phyloP scores from a whole-genome alignment of 2,888 invertebrate genomes.

The Microplitis manilae region DNA sequence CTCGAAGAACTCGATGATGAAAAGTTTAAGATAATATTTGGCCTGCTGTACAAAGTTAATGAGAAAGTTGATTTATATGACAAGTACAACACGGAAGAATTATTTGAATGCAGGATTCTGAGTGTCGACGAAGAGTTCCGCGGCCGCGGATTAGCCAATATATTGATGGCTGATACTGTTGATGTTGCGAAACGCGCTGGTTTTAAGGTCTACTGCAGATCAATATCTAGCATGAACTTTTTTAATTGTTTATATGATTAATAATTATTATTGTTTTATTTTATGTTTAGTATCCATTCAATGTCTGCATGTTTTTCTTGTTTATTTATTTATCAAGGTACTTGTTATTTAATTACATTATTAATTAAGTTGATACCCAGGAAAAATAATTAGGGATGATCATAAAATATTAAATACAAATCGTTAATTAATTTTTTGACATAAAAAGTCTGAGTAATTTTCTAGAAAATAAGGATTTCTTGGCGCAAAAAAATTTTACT shows the following conservation, averaged over 20 bases:
- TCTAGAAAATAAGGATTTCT: too few species aligned
- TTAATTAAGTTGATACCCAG: not conserved
- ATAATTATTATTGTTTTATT: not conserved
- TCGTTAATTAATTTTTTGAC: too few species aligned
- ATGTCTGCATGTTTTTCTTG: not conserved
- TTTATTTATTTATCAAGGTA: not conserved
- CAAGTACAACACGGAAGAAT: conserved; percentile 78
- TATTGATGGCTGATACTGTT: conserved; percentile 80
- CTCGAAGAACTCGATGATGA: conserved; percentile 79
- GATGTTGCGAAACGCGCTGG: conserved; percentile 78
- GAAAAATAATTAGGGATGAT: not conserved
- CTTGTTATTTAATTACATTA: not conserved
- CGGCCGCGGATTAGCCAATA: conserved; percentile 83
- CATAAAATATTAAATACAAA: not conserved
- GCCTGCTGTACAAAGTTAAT: conserved; percentile 81
- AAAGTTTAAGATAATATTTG: conserved; percentile 85
- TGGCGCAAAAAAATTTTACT: too few species aligned
- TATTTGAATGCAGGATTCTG: conserved; percentile 86
- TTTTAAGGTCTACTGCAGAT: conserved; percentile 76
- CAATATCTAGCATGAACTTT: not conserved
- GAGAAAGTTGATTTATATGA: conserved; percentile 80
- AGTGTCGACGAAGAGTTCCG: conserved; percentile 82
- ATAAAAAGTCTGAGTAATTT: too few species aligned
- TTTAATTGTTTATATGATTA: not conserved
- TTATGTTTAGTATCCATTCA: not conserved